These are phyloP conservation scores for Drosophila histrio DNA, from an alignment of 2,888 invertebrate genomes.

Conservation along the genomic window DNA sequence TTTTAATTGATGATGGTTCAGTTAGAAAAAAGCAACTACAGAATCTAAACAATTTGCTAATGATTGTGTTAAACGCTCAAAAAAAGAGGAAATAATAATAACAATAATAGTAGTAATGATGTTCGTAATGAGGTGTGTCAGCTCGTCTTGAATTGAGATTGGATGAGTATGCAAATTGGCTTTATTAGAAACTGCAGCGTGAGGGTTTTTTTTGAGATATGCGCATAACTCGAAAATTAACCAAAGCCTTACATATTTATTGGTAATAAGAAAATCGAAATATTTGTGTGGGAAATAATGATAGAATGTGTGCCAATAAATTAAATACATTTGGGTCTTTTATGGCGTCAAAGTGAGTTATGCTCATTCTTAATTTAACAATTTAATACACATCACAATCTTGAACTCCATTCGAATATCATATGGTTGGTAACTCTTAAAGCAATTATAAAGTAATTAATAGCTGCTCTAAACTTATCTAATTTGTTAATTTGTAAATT, in stretches of 20 bases:
- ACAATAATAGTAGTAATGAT: conserved; percentile 1
- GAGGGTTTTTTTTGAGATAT: background rate
- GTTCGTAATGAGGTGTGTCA: conserved; percentile 34
- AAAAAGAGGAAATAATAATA: conserved; percentile 8
- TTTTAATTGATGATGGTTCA: conserved; percentile 19
- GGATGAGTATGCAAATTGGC: conserved; percentile 57
- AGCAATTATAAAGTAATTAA: background rate
- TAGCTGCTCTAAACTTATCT: background rate
- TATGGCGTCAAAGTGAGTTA: background rate
- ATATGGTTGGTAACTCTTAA: background rate
- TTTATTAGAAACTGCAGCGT: conserved; percentile 7
- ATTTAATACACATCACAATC: background rate
- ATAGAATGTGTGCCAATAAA: background rate
- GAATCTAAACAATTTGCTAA: conserved; percentile 39
- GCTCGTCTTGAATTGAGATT: conserved; percentile 28
- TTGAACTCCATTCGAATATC: background rate
- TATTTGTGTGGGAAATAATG: conserved; percentile 8
- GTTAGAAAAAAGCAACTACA: conserved; percentile 27
- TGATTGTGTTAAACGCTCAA: conserved; percentile 25
- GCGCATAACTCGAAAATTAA: conserved; percentile 13
- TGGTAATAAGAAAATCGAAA: background rate
- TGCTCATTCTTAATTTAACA: background rate
- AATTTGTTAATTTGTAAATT: background rate
- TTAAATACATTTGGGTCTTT: background rate
- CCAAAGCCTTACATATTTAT: conserved; percentile 10